Evolutionary conservation across 2,113 vertebrate species (phyloP).

Genomic region (Sitta europaea): DNA sequence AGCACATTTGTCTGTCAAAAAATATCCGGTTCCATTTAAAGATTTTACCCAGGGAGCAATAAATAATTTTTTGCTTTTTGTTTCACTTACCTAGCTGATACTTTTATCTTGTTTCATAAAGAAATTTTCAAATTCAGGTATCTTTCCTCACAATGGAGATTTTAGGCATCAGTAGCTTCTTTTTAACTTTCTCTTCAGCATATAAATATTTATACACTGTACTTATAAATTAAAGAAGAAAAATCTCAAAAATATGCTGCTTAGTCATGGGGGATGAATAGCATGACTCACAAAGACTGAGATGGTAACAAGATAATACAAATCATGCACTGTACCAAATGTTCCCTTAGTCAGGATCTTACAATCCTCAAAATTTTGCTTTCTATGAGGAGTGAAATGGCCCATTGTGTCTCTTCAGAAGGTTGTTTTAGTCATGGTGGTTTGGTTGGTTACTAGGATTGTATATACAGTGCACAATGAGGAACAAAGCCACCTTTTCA

Average conservation of each 20-base stretch:
- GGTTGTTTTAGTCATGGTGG: not conserved
- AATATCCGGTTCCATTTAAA: not conserved
- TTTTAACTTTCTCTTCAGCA: not conserved
- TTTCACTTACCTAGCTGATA: not conserved
- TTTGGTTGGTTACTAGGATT: not conserved
- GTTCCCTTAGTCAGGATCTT: not conserved
- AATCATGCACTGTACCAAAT: not conserved
- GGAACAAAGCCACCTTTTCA: not conserved
- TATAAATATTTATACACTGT: constrained; percentile 29
- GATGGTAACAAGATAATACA: not conserved
- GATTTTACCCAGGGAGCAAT: not conserved
- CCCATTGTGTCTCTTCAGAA: not conserved
- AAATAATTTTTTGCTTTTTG: not conserved
- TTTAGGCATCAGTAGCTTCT: not conserved
- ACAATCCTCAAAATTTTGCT: not conserved
- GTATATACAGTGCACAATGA: not conserved
- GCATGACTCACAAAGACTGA: constrained; percentile 23
- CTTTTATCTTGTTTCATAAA: not conserved
- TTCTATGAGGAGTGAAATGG: not conserved
- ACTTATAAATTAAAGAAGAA: constrained; percentile 37
- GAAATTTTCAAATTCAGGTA: not conserved
- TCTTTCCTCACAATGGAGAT: not conserved
- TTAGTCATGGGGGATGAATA: constrained; percentile 22
- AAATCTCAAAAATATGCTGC: constrained; percentile 25
- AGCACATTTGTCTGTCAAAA: not conserved